phyloP scores from a whole-genome alignment of 2,888 invertebrate species.

The Chrysomela aeneicollis region DNA sequence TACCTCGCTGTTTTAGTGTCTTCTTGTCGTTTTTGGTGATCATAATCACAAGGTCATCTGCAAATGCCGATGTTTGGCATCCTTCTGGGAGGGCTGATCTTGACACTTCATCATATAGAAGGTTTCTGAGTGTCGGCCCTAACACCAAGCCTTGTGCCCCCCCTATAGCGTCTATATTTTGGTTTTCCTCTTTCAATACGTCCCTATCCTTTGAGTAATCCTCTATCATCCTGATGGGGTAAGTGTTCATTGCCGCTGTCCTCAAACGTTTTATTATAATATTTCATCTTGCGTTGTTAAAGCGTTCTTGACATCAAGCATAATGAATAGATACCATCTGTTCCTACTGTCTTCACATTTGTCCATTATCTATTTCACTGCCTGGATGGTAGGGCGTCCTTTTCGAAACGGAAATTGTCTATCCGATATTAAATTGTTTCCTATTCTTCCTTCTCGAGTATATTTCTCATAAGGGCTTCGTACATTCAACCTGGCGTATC shows the following conservation, averaged over 20 bases:
- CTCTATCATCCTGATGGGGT: neutral
- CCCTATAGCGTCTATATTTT: neutral
- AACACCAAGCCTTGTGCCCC: conserved; percentile 12
- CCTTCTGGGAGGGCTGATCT: neutral
- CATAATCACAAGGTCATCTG: conserved; percentile 5
- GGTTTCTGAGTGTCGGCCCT: neutral
- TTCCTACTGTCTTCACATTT: neutral
- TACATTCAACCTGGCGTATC: too few species aligned
- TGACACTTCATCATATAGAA: conserved; percentile 4
- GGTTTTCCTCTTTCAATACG: neutral
- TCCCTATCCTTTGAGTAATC: neutral
- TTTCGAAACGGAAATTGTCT: conserved; percentile 4
- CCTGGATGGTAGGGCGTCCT: neutral
- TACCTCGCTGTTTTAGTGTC: neutral
- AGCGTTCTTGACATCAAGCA: conserved; percentile 10
- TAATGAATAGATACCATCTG: neutral
- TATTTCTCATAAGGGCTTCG: too few species aligned
- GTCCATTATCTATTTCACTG: neutral
- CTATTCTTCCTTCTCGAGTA: too few species aligned
- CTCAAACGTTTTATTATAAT: neutral
- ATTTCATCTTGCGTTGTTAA: neutral
- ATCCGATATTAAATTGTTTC: neutral
- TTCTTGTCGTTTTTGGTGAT: neutral
- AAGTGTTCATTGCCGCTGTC: neutral
- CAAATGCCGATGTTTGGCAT: neutral